Percentiles rank a stretch among this genome's conserved stretches.
Conservation (phyloP, 2,797 vertebrate species). For the Streptopelia turtur region DNA sequence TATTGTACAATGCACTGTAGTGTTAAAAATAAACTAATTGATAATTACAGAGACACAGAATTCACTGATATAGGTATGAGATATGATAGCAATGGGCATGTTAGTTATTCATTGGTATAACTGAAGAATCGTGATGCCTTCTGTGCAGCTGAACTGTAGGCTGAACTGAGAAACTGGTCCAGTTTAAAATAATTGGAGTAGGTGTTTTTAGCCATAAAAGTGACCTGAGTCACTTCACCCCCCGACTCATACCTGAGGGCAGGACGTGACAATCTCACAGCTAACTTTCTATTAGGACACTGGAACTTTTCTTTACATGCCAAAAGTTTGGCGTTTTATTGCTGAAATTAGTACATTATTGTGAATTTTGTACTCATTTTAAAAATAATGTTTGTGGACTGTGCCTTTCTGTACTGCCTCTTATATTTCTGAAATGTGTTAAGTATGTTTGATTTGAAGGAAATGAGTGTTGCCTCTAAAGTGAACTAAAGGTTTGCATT, state of each 20-base stretch:
- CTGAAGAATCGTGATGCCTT: neutral
- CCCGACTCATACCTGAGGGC: too few relatives aligned
- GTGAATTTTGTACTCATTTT: neutral
- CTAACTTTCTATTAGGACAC: neutral
- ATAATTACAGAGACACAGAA: neutral
- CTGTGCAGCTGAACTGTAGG: neutral
- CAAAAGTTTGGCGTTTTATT: neutral
- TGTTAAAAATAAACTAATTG: neutral
- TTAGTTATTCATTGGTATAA: neutral
- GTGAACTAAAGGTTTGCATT: neutral
- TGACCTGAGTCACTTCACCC: too few relatives aligned
- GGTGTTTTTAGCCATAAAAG: neutral
- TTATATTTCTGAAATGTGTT: neutral
- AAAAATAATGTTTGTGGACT: neutral
- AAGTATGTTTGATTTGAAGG: neutral
- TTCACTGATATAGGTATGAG: neutral
- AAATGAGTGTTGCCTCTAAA: neutral
- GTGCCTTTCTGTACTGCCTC: neutral
- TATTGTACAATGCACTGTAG: neutral
- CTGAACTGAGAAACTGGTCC: neutral
- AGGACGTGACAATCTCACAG: too few relatives aligned
- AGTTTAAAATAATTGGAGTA: neutral
- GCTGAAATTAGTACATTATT: neutral
- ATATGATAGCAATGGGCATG: neutral
- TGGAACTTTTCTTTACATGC: neutral